phyloP scores from a whole-genome alignment of 92 coral and sea anemone genomes.

The Zoanthus gigantus region DNA sequence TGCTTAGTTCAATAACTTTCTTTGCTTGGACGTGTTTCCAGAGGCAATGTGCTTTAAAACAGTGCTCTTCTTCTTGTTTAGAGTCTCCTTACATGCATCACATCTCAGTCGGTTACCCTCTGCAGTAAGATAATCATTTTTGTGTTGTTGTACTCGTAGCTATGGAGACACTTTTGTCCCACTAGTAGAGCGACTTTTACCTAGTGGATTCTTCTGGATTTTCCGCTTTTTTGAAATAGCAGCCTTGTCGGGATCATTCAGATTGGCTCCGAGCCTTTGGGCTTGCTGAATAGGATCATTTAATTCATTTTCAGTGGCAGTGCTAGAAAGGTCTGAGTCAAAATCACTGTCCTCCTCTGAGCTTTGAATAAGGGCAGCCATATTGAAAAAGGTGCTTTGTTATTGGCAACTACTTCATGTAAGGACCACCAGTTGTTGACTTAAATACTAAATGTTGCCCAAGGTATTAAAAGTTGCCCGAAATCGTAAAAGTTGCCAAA shows the following conservation, averaged over 20 bases:
- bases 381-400: neutral
- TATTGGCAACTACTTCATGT: too few relatives aligned
- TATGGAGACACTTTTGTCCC: too few relatives aligned
- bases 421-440: too few relatives aligned
- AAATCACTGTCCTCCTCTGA: neutral
- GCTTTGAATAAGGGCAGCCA: neutral
- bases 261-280: constrained; percentile 13
- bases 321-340: neutral
- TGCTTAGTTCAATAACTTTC: neutral
- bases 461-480: too few relatives aligned
- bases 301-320: neutral
- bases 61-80: neutral
- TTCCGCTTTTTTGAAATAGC: too few relatives aligned
- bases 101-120: neutral
- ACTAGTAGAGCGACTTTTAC: too few relatives aligned
- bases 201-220: too few relatives aligned
- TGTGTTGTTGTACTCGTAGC: too few relatives aligned
- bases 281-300: neutral
- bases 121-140: neutral
- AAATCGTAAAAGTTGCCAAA: too few relatives aligned
- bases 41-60: neutral
- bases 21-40: neutral
- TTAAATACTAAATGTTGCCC: too few relatives aligned
- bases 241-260: neutral
- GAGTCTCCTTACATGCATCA: neutral